Percentiles rank a stretch among this genome's conserved stretches.
These are phyloP conservation scores for Arvicanthis niloticus DNA, from an alignment of 2,113 vertebrate species.

Conservation along the genomic window DNA sequence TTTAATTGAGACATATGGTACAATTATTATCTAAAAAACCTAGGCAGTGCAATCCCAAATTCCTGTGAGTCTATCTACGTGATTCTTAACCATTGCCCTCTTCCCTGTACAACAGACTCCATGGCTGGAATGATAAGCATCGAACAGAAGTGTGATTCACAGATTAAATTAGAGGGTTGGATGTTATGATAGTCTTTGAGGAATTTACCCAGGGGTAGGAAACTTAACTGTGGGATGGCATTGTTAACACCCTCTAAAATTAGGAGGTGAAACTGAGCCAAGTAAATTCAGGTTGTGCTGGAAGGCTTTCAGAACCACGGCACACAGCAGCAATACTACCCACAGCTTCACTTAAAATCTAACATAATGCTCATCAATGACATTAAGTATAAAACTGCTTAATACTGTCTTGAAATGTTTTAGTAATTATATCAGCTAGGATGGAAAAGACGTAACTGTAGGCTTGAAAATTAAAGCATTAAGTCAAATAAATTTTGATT, in stretches of 20 bases:
- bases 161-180: conserved; percentile 8
- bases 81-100: conserved; percentile 47
- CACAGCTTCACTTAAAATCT: conserved; percentile 44
- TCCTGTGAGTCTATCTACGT: conserved; percentile 80
- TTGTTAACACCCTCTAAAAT: conserved; percentile 36
- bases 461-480: background rate
- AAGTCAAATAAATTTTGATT: conserved; percentile 49
- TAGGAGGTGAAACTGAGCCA: conserved; percentile 21
- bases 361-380: conserved; percentile 50
- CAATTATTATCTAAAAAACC: conserved; percentile 51
- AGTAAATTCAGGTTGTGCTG: background rate
- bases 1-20: conserved; percentile 81
- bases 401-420: background rate
- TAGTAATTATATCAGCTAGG: conserved; percentile 23
- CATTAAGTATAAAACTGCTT: conserved; percentile 31
- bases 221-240: background rate
- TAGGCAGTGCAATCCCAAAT: conserved; percentile 48
- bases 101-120: background rate
- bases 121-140: background rate
- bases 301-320: conserved; percentile 43
- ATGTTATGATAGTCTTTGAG: conserved; percentile 3
- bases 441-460: background rate
- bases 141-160: background rate
- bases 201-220: conserved; percentile 39
- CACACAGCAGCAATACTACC: conserved; percentile 17